Percentiles rank a stretch among this genome's conserved stretches.
Conservation (phyloP, 2,888 invertebrate species). For the Coenonympha arcania region DNA sequence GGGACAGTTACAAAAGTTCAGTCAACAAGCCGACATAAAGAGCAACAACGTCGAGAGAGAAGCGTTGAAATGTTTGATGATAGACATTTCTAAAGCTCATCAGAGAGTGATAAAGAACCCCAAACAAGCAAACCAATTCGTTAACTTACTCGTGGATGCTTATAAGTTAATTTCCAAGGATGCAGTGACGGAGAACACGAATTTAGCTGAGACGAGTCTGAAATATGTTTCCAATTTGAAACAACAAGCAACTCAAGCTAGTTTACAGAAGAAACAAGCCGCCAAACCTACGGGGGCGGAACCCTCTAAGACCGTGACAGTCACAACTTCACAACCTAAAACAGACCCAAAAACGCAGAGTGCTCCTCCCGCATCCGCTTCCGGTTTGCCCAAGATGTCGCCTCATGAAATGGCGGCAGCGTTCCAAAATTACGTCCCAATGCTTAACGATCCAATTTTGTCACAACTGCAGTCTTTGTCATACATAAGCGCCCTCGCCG, state of each 20-base stretch:
- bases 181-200: conserved; percentile 75
- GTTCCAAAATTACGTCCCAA: conserved; percentile 57
- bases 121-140: conserved; percentile 75
- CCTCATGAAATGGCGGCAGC: conserved; percentile 55
- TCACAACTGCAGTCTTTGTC: conserved; percentile 57
- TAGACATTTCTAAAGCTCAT: conserved; percentile 79
- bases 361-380: conserved; percentile 30
- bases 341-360: conserved; percentile 34
- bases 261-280: conserved; percentile 54
- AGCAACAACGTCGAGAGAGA: conserved; percentile 64
- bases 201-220: conserved; percentile 78
- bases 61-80: conserved; percentile 66
- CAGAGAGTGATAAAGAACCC: conserved; percentile 78
- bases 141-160: conserved; percentile 78
- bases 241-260: conserved; percentile 57
- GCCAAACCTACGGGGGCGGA: conserved; percentile 41
- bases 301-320: conserved; percentile 33
- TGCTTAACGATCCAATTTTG: conserved; percentile 53
- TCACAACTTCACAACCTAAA: conserved; percentile 33
- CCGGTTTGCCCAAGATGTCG: conserved; percentile 51
- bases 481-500: conserved; percentile 53
- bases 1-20: conserved; percentile 74
- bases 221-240: conserved; percentile 77
- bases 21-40: conserved; percentile 62
- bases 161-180: conserved; percentile 79